Evolutionary conservation across 2,113 vertebrate species (phyloP).

Genomic region (Upupa epops): DNA sequence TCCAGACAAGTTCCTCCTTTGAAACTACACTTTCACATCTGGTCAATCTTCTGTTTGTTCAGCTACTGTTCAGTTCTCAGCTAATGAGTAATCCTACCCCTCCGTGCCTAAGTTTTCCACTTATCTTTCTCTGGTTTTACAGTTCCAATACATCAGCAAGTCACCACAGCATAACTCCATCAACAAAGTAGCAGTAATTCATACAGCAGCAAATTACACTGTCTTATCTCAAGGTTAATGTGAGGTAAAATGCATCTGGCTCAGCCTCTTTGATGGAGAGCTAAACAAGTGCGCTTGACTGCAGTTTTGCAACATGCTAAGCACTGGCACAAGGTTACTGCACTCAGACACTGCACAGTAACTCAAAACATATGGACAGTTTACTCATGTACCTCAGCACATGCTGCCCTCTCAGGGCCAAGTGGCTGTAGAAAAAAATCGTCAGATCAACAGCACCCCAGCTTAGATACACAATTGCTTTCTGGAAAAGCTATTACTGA

Average conservation of each 20-base stretch:
- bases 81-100: neutral
- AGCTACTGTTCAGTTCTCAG: neutral
- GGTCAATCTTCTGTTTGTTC: neutral
- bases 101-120: neutral
- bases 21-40: neutral
- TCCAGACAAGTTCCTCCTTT: neutral
- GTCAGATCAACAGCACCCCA: neutral
- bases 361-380: neutral
- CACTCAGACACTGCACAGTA: neutral
- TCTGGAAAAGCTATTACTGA: neutral
- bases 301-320: neutral
- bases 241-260: slow-evolving; percentile 6
- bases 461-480: neutral
- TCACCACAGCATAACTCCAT: neutral
- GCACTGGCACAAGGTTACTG: neutral
- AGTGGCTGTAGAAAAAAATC: neutral
- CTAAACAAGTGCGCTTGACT: neutral
- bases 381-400: neutral
- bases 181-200: neutral
- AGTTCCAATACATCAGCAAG: slow-evolving; percentile 10
- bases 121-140: neutral
- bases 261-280: neutral
- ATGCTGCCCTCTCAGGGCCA: neutral
- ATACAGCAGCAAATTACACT: neutral
- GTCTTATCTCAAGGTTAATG: slow-evolving; percentile 20